Evolutionary conservation across 2,888 invertebrate genomes (phyloP).

Genomic region (Proisotoma minuta): DNA sequence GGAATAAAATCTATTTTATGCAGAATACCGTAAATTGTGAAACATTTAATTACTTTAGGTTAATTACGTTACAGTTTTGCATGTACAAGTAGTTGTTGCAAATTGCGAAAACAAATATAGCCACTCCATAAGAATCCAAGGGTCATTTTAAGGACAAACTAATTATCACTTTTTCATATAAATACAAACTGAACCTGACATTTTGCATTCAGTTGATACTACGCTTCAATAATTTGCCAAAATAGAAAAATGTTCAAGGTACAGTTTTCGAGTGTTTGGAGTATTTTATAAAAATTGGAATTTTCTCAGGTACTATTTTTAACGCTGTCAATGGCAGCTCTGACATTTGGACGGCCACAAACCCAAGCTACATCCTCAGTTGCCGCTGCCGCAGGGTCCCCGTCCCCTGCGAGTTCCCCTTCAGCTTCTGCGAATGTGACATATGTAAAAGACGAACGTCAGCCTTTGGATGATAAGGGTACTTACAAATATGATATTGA

Average conservation of each 20-base stretch:
- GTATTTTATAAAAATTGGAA: not conserved
- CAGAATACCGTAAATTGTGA: not conserved
- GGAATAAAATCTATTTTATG: not conserved
- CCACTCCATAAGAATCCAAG: not conserved
- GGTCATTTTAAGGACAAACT: not conserved
- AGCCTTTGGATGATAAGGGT: constrained; percentile 33
- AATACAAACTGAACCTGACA: too few species aligned
- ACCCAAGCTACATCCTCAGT: not conserved
- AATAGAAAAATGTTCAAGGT: not conserved
- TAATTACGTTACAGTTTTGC: not conserved
- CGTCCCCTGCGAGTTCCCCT: not conserved
- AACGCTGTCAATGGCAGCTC: not conserved
- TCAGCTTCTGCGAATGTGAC: constrained; percentile 11
- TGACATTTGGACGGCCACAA: constrained; percentile 10
- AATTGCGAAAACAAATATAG: constrained; percentile 4
- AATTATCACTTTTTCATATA: too few species aligned
- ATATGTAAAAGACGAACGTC: constrained; percentile 26
- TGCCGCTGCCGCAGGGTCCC: not conserved
- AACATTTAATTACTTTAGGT: not conserved
- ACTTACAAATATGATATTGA: constrained; percentile 37
- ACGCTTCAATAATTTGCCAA: too few species aligned
- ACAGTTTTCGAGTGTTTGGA: not conserved
- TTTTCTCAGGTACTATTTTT: not conserved
- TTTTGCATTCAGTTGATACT: too few species aligned
- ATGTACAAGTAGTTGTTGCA: not conserved